Percentiles rank a stretch among this genome's conserved stretches.
Conservation (phyloP, 2,113 vertebrate genomes). For the Eptesicus fuscus region DNA sequence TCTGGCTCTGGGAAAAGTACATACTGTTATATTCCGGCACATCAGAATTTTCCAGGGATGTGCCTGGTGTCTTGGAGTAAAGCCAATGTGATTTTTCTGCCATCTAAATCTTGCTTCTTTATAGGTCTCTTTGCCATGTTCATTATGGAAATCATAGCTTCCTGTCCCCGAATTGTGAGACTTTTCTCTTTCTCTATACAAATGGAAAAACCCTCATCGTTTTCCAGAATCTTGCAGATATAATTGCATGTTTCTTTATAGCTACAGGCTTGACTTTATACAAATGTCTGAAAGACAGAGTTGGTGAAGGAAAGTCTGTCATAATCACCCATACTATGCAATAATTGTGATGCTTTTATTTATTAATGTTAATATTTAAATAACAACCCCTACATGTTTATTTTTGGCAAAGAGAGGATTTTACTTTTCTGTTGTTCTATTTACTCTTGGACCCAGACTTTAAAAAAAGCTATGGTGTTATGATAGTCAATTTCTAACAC, state of each 20-base stretch:
- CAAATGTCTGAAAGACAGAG: conserved; percentile 27
- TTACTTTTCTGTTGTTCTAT: neutral
- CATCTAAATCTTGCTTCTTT: conserved; percentile 76
- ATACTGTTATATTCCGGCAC: conserved; percentile 70
- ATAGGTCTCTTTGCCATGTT: conserved; percentile 76
- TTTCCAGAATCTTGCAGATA: conserved; percentile 45
- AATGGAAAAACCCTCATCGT: conserved; percentile 31
- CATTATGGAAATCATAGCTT: conserved; percentile 69
- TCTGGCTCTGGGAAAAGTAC: conserved; percentile 73
- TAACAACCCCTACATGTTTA: neutral
- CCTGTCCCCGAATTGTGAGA: conserved; percentile 55
- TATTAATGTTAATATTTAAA: conserved; percentile 14
- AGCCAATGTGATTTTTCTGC: conserved; percentile 76
- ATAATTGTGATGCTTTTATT: conserved; percentile 26
- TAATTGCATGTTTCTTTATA: conserved; percentile 36
- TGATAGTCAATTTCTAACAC: conserved; percentile 70
- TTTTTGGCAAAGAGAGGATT: neutral
- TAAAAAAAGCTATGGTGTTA: neutral
- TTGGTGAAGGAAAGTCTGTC: neutral
- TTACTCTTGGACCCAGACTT: conserved; percentile 35
- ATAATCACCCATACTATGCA: neutral
- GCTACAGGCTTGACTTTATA: neutral
- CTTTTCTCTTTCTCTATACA: conserved; percentile 45
- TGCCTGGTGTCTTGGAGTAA: conserved; percentile 73
- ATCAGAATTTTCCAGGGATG: conserved; percentile 69